Base-by-base conservation (phyloP, 2,888 invertebrate genomes). In the Ophion obscuratus region DNA sequence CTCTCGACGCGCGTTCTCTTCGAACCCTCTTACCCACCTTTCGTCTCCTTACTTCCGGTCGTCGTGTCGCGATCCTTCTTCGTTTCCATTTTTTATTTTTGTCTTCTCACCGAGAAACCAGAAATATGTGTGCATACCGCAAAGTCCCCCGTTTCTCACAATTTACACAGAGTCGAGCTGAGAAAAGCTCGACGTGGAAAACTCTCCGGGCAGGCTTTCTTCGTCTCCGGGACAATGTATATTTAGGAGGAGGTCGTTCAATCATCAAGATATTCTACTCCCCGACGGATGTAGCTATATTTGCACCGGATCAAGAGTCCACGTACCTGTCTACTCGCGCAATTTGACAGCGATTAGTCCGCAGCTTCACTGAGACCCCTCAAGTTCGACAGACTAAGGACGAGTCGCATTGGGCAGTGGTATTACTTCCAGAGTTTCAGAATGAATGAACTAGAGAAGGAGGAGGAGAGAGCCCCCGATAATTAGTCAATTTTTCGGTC, bases 391-490 rank as follows among this genome's bases (percentile, higher is more conserved):
- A 64, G 44, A 64, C 66, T 31, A 77, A 77, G 20, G 36, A 66
- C 17, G 47, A 67, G 59, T 14, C 36, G 62, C 68, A 76, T 75
- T 75, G 7, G 40, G 74, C 66, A 80, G 36, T 83, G 77, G 77
- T 77, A 83, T 86, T 81, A 77, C 77, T 83, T 73, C 73, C 73
- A 73, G 62, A 81, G 67, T 67, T 57, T 68, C 74, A 53, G 71
- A 84, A 81, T 81, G 79, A 70, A 53, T 61, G 62, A 81, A 62
- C 68, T 76, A 11, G 74, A 75, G 31, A 40, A 5, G 40, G 7
- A 40, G 7, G 9, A 40, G 9, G 9, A 40, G 9, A 40, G 40
- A 40, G 31, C 4, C 31, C 4, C 31, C 31, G 4, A 31, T 9
- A 40, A 40, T 40, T 40, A 40, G 6, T 9, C 40, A 6, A 40